These are phyloP conservation scores for Yponomeuta cagnagella DNA, from an alignment of 2,888 invertebrate genomes.

Conservation along the genomic window DNA sequence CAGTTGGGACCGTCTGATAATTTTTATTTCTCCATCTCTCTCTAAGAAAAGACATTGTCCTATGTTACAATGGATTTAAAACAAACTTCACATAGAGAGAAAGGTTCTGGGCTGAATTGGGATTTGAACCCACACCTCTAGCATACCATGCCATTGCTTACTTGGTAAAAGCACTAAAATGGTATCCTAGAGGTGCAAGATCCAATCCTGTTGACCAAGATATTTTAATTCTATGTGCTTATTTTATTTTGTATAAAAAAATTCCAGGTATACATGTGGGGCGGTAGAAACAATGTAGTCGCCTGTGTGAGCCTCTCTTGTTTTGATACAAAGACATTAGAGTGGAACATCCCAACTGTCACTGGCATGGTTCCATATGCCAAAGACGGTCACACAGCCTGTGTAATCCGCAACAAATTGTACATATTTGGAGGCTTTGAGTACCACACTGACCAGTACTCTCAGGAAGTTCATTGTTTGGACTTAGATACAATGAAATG, in stretches of 20 bases:
- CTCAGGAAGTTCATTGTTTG: conserved; percentile 84
- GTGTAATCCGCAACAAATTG: conserved; percentile 86
- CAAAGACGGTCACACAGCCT: conserved; percentile 94
- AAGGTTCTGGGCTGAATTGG: too few relatives aligned
- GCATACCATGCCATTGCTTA: too few relatives aligned
- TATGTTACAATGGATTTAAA: too few relatives aligned
- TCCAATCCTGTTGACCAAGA: too few relatives aligned
- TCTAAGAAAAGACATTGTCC: too few relatives aligned
- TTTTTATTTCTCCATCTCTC: too few relatives aligned
- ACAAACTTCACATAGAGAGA: too few relatives aligned
- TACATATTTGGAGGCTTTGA: conserved; percentile 95
- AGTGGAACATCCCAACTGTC: conserved; percentile 81
- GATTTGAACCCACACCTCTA: too few relatives aligned
- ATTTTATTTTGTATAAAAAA: background rate
- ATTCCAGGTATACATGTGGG: conserved; percentile 88
- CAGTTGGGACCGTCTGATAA: too few relatives aligned
- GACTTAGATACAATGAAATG: conserved; percentile 84
- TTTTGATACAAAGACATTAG: conserved; percentile 83
- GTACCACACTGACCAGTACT: conserved; percentile 86
- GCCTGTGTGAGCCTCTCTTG: conserved; percentile 88
- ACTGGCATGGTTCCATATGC: conserved; percentile 85
- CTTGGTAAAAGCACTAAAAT: too few relatives aligned
- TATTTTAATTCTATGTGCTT: too few relatives aligned
- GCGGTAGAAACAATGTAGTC: conserved; percentile 90
- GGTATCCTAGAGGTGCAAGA: too few relatives aligned